Evolutionary conservation across 64 coral and sea anemone genomes (phyloP).

Genomic region (Platygyra sinensis): DNA sequence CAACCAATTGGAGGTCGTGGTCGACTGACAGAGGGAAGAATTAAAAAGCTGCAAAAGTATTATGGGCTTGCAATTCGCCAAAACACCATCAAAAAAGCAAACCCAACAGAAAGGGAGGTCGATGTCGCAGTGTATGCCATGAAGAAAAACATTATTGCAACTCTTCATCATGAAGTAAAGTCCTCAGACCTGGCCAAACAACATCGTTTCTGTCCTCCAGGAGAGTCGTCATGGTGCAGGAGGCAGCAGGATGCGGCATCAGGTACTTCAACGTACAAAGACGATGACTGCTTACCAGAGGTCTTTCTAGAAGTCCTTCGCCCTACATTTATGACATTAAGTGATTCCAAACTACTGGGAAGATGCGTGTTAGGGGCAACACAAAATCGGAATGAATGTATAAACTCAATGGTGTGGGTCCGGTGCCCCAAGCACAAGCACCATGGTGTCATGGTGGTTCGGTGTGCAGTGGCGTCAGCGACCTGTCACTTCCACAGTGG

Average conservation of each 20-base stretch:
- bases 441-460: too few species aligned
- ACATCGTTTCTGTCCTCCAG: background rate
- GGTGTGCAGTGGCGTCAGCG: too few species aligned
- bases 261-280: background rate
- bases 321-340: too few species aligned
- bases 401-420: too few species aligned
- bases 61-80: constrained; percentile 17
- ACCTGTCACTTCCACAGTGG: too few species aligned
- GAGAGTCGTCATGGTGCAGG: constrained; percentile 20
- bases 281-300: background rate
- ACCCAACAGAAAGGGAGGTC: background rate
- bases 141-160: constrained; percentile 2
- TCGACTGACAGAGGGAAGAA: background rate
- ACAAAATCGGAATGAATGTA: too few species aligned
- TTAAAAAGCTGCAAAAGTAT: background rate
- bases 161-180: background rate
- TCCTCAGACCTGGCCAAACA: background rate
- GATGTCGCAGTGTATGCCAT: background rate
- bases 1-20: constrained; percentile 16
- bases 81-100: background rate
- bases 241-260: background rate
- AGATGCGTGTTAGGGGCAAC: too few species aligned
- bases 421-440: too few species aligned
- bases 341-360: too few species aligned
- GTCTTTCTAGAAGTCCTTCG: background rate